Percentiles rank a stretch among this genome's conserved stretches.
Conservation (phyloP, 2,113 vertebrate genomes). For the Anhinga rufa region DNA sequence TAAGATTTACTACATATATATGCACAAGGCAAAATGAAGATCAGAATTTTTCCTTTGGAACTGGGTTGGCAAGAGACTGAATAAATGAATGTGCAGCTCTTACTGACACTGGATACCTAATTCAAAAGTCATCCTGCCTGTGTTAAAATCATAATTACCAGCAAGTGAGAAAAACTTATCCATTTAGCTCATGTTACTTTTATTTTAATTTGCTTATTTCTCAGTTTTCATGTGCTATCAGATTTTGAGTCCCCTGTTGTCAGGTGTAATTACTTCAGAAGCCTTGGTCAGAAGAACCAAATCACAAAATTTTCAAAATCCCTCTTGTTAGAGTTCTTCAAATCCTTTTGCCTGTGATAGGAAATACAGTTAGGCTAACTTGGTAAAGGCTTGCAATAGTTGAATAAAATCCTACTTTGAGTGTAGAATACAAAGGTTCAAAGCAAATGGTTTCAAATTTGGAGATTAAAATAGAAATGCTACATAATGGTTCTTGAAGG, state of each 20-base stretch:
- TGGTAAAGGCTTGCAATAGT: conserved; percentile 28
- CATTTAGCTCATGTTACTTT: neutral
- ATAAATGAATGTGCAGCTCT: neutral
- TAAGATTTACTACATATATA: neutral
- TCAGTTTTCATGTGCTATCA: neutral
- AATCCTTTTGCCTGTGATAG: neutral
- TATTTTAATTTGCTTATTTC: neutral
- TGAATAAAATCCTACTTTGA: conserved; percentile 31
- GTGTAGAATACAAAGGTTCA: conserved; percentile 12
- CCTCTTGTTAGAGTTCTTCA: conserved; percentile 17
- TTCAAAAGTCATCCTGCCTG: neutral
- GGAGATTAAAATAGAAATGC: conserved; percentile 7
- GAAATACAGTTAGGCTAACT: neutral
- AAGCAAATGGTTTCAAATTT: conserved; percentile 4
- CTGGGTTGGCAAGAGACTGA: neutral
- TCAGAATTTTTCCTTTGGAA: neutral
- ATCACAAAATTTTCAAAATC: neutral
- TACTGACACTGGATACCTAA: neutral
- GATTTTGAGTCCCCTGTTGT: neutral
- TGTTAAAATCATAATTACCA: neutral
- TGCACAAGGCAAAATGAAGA: neutral
- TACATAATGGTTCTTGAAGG: neutral
- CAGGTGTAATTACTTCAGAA: conserved; percentile 20
- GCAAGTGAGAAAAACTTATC: neutral
- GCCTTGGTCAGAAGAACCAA: neutral